A percentile compares a stretch with the other conserved stretches of the same genome.
phyloP scores from a whole-genome alignment of 2,888 invertebrate genomes.

The Melieria omissa region DNA sequence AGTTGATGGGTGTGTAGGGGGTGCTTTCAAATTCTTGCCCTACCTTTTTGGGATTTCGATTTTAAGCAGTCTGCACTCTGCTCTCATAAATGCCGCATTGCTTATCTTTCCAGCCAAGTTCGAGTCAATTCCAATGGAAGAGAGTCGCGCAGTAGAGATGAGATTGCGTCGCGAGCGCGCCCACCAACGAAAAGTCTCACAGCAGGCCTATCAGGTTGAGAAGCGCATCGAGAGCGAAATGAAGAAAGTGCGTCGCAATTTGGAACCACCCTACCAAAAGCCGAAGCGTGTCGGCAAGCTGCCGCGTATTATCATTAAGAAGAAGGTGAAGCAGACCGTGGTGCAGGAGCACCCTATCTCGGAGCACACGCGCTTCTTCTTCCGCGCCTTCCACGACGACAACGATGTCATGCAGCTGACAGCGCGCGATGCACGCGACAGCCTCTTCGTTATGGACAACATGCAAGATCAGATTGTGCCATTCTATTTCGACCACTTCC shows the following conservation, averaged over 20 bases:
- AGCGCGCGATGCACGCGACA: constrained; percentile 47
- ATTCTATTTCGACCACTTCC: constrained; percentile 65
- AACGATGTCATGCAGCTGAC: constrained; percentile 45
- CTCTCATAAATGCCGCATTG: background rate
- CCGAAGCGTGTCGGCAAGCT: constrained; percentile 54
- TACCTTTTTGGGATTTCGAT: background rate
- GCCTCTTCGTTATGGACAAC: constrained; percentile 52
- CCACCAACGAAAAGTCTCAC: constrained; percentile 54
- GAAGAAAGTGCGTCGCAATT: constrained; percentile 59
- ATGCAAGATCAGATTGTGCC: constrained; percentile 63
- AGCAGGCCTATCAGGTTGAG: constrained; percentile 59
- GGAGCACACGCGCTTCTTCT: constrained; percentile 58
- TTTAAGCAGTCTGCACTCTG: background rate
- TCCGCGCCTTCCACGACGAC: constrained; percentile 60
- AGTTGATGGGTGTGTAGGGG: constrained; percentile 48
- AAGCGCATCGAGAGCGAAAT: constrained; percentile 61
- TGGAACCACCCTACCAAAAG: constrained; percentile 57
- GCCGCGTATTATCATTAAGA: constrained; percentile 53
- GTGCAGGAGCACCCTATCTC: constrained; percentile 49
- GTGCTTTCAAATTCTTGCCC: background rate
- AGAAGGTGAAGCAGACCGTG: constrained; percentile 39
- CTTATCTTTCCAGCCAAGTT: constrained; percentile 50
- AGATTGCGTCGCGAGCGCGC: constrained; percentile 52
- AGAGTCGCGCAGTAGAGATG: constrained; percentile 49
- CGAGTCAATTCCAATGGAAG: constrained; percentile 55